These are phyloP conservation scores for Drosophila pectinifera DNA, from an alignment of 1,140 invertebrate species.

Conservation along the genomic window DNA sequence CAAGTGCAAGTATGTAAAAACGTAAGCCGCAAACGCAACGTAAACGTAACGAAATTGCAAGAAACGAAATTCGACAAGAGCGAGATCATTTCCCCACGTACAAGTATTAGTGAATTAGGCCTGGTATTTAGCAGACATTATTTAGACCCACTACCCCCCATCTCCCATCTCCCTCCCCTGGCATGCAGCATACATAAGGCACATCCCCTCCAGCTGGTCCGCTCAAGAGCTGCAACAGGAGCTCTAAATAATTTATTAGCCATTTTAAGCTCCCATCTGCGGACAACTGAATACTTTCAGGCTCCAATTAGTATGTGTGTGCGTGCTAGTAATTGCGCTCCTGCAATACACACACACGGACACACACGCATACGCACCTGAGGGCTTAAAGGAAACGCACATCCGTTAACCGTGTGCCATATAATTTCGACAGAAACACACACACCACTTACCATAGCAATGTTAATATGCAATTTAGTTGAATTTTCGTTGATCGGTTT, in stretches of 20 bases:
- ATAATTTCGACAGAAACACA: constrained; percentile 65
- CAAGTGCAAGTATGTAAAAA: constrained; percentile 35
- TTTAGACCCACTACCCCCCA: no score
- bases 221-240: no score
- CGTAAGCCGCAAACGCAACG: constrained; percentile 35
- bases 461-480: constrained; percentile 81
- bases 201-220: constrained; percentile 14
- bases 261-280: constrained; percentile 35
- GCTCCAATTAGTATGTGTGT: constrained; percentile 46
- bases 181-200: constrained; percentile 25
- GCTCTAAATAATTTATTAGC: constrained; percentile 47
- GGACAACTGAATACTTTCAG: constrained; percentile 52
- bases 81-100: constrained; percentile 29
- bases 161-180: not conserved
- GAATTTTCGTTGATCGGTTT: constrained; percentile 77
- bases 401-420: constrained; percentile 60
- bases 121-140: constrained; percentile 69
- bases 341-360: no score
- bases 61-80: constrained; percentile 37
- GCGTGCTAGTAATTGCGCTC: constrained; percentile 18
- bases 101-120: constrained; percentile 74
- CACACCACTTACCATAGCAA: constrained; percentile 53
- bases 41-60: constrained; percentile 55
- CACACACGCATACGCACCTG: constrained; percentile 15
- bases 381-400: constrained; percentile 36